A percentile compares a stretch with the other conserved stretches of the same genome.
Evolutionary conservation across 2,888 invertebrate genomes (phyloP).

Genomic region (Anthophora plumipes): DNA sequence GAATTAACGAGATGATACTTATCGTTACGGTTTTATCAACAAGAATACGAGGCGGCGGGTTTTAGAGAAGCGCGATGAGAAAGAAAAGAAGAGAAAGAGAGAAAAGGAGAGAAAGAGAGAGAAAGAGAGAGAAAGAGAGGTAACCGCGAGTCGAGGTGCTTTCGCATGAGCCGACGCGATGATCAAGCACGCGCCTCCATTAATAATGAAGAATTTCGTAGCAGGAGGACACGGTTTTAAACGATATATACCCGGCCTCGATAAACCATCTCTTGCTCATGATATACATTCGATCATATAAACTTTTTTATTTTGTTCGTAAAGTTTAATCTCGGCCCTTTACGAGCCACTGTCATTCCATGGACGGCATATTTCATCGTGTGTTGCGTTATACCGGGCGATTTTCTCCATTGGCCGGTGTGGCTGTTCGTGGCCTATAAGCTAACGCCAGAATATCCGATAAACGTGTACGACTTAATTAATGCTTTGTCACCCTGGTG

Average conservation of each 20-base stretch:
- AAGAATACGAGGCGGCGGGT: not conserved
- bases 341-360: constrained; percentile 64
- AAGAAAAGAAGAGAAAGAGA: not conserved
- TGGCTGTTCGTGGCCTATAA: constrained; percentile 57
- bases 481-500: constrained; percentile 75
- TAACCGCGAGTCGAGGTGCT: not conserved
- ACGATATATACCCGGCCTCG: not conserved
- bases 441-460: constrained; percentile 69
- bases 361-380: constrained; percentile 67
- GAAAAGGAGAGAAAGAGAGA: not conserved
- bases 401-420: constrained; percentile 58
- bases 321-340: constrained; percentile 65
- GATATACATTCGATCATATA: constrained; percentile 54
- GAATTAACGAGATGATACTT: constrained; percentile 44
- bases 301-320: constrained; percentile 44
- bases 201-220: constrained; percentile 10
- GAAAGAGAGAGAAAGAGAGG: not conserved
- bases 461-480: constrained; percentile 75
- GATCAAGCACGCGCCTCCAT: constrained; percentile 10
- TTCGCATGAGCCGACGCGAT: not conserved
- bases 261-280: constrained; percentile 38
- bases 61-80: not conserved
- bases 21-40: constrained; percentile 31
- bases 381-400: constrained; percentile 67
- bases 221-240: not conserved